Evolutionary conservation across 2,888 invertebrate species (phyloP), one percentile per base, ranked within the genome.

Genomic region (Trichogramma evanescens): DNA sequence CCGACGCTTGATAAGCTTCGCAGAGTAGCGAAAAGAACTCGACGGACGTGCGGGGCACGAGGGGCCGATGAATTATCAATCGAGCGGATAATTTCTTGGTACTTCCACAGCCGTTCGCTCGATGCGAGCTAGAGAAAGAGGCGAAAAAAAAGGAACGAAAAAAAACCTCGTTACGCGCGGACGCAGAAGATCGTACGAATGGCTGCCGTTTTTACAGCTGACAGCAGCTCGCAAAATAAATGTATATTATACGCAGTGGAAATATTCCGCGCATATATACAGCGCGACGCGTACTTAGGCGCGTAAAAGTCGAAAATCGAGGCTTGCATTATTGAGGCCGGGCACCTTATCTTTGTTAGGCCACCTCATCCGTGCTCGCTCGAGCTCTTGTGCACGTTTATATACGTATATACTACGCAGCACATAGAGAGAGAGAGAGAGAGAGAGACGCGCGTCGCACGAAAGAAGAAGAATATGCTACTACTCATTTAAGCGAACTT

Each of bases 241-340:
- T 26, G 26, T 26, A 2, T 26, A 26, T 26, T 26, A 26, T 26
- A 26, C 26, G 26, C 26, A 26, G 26, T 26, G 26, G 26, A 26
- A 26, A 26, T 26, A 26, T 26, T 26, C 26, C 26, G 26, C 26
- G 26, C 26, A 26, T 26, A 26, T 26, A 39, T 50, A 9, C 5
- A 26, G 40, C 26, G 5, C 40, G 50, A 50, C 39, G 38, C 6
- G 6, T 10, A 13, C 5, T 6, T 38, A 6, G 50, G 5, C 38
- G 50, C 40, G 6, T 38, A 70, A 70, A 72, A 72, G 67, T 71
- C 65, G 70, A 70, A 73, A 72, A 71, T 72, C 71, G 72, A 72
- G 73, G 67, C 65, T 61, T 72, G 70, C 70, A 72, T 73, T 72
- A 73, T 73, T 73, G 67, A 73, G 63, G 63, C 58, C 54, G 62